A percentile compares a stretch with the other conserved stretches of the same genome.
These are phyloP conservation scores for Gobio occitaniae DNA, from an alignment of 2,797 vertebrate genomes.

Conservation along the genomic window DNA sequence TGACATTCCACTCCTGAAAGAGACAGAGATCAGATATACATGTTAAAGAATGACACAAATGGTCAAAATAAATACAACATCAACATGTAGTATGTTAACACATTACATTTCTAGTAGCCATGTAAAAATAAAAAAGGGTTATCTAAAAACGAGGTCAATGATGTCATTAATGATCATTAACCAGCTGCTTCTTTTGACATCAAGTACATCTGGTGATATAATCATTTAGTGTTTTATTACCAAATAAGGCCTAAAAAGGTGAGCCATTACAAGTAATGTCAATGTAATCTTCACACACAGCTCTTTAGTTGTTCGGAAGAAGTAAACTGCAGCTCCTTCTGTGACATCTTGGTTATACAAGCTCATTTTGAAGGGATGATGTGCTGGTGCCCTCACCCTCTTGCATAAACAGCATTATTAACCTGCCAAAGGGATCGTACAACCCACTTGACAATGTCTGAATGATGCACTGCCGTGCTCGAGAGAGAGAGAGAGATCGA, in stretches of 20 bases:
- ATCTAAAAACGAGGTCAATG: not conserved
- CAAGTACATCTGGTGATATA: not conserved
- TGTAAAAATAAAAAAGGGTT: not conserved
- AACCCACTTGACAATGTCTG: conserved; percentile 18
- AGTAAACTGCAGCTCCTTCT: not conserved
- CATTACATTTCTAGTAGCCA: not conserved
- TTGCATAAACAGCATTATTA: conserved; percentile 18
- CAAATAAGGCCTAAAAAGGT: not conserved
- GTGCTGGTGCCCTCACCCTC: not conserved
- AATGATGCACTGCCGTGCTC: not conserved
- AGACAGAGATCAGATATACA: not conserved
- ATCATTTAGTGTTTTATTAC: not conserved
- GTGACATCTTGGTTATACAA: not conserved
- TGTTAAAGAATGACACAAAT: not conserved
- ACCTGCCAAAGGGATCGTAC: not conserved
- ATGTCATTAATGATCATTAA: not conserved
- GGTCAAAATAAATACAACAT: not conserved
- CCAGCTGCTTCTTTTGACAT: not conserved
- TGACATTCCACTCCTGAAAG: conserved; percentile 92
- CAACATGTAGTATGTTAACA: not conserved
- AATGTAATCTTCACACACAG: not conserved
- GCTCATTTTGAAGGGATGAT: not conserved
- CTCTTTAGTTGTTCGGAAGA: not conserved
- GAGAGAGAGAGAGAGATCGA: too few species aligned
- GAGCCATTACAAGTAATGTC: not conserved